A percentile compares a stretch with the other conserved stretches of the same genome.
These are phyloP conservation scores for Chrysotoxum bicinctum DNA, from an alignment of 2,888 invertebrate genomes.

Conservation along the genomic window DNA sequence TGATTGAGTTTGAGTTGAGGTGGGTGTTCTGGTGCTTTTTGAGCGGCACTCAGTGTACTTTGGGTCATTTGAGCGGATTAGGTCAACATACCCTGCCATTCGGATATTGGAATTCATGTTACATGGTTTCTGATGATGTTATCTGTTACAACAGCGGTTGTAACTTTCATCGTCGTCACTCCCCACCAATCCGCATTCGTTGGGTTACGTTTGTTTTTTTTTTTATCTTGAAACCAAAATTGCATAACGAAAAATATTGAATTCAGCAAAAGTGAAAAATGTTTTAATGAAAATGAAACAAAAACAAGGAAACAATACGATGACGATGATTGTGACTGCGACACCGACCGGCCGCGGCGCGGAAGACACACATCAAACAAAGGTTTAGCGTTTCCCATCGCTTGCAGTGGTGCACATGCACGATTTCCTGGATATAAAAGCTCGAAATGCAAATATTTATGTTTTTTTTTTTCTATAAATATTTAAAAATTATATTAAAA, in stretches of 20 bases:
- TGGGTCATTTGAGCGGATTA: slow-evolving; percentile 48
- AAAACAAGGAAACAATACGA: slow-evolving; percentile 59
- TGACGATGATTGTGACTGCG: not conserved
- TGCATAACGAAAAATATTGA: slow-evolving; percentile 52
- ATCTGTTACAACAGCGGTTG: slow-evolving; percentile 30
- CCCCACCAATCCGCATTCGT: not conserved
- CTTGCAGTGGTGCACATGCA: slow-evolving; percentile 53
- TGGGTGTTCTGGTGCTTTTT: slow-evolving; percentile 2
- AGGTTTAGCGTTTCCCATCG: slow-evolving; percentile 58
- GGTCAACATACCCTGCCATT: slow-evolving; percentile 32
- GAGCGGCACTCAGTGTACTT: slow-evolving; percentile 25
- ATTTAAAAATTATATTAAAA: slow-evolving; percentile 8
- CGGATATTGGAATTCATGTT: slow-evolving; percentile 41
- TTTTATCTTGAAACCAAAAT: slow-evolving; percentile 21
- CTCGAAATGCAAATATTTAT: slow-evolving; percentile 40
- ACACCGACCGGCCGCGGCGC: not conserved
- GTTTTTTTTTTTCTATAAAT: not conserved
- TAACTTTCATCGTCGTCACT: slow-evolving; percentile 9
- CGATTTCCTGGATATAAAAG: slow-evolving; percentile 56
- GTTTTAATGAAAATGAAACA: slow-evolving; percentile 31
- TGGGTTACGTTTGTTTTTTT: not conserved
- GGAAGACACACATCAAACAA: slow-evolving; percentile 32
- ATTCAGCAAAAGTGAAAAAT: slow-evolving; percentile 49
- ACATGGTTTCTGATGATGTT: slow-evolving; percentile 1
- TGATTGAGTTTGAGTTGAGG: slow-evolving; percentile 5